Evolutionary conservation across 2,797 vertebrate genomes (phyloP).

Genomic region (Rhyacichthys aspro): DNA sequence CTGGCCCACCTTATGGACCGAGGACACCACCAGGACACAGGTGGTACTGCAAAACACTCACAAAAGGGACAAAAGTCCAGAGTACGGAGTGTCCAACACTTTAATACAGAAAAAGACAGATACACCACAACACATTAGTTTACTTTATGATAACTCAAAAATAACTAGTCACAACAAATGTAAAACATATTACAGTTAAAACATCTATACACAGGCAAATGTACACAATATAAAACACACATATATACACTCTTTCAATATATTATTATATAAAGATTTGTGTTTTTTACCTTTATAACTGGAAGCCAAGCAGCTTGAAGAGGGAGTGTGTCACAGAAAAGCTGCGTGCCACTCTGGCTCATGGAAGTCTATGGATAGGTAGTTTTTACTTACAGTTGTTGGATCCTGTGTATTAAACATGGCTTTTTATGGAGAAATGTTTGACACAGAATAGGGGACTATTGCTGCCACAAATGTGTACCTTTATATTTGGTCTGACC

Average conservation of each 20-base stretch:
- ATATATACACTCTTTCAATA: constrained; percentile 89
- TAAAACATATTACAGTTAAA: constrained; percentile 81
- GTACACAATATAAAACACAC: constrained; percentile 87
- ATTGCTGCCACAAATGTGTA: constrained; percentile 37
- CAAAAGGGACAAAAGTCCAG: constrained; percentile 25
- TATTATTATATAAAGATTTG: constrained; percentile 90
- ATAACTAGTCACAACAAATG: constrained; percentile 72
- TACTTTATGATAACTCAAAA: constrained; percentile 73
- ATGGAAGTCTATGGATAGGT: constrained; percentile 74
- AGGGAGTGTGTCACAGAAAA: constrained; percentile 70
- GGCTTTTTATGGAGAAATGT: constrained; percentile 37
- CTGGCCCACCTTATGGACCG: constrained; percentile 45
- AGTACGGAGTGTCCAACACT: constrained; percentile 67
- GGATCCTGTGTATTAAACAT: constrained; percentile 72
- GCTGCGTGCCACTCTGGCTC: constrained; percentile 46
- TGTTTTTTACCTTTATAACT: constrained; percentile 69
- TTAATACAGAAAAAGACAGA: constrained; percentile 83
- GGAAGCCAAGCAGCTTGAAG: constrained; percentile 78
- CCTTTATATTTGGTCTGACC: constrained; percentile 16
- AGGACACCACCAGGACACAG: constrained; percentile 64
- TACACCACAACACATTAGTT: constrained; percentile 78
- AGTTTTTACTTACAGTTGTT: constrained; percentile 84
- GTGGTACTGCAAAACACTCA: constrained; percentile 26
- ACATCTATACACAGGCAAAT: constrained; percentile 86
- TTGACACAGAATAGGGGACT: constrained; percentile 36